Conservation (phyloP, 2,113 vertebrate species). For the Microcebus lehilahytsara region DNA sequence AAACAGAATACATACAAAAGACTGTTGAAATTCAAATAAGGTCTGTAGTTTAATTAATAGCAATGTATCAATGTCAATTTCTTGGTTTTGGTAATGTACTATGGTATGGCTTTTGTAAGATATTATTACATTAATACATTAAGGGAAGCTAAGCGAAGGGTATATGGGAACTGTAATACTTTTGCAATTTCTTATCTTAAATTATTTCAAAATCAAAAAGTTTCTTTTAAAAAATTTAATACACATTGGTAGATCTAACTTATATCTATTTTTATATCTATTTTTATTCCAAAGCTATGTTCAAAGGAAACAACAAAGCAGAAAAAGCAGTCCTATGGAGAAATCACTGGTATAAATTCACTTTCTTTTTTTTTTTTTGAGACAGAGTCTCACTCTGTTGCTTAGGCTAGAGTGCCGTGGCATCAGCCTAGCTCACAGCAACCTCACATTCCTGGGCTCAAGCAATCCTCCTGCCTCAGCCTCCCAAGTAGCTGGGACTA, state of each 20-base stretch:
- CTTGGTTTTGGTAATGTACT: neutral
- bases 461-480: too few species aligned
- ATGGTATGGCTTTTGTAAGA: neutral
- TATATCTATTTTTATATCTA: neutral
- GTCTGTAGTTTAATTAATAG: neutral
- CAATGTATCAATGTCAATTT: neutral
- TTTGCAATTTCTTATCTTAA: constrained; percentile 9
- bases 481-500: too few species aligned
- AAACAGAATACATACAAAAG: neutral
- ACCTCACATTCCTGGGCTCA: too few species aligned
- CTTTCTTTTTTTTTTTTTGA: neutral
- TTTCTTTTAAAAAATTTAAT: neutral
- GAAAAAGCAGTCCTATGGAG: neutral
- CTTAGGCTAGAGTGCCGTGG: too few species aligned
- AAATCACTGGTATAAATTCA: neutral
- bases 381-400: too few species aligned
- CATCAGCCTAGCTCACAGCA: too few species aligned
- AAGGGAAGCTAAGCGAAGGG: neutral
- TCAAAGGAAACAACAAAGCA: neutral
- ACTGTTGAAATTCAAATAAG: neutral
- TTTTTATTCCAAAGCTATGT: neutral
- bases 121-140: neutral
- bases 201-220: neutral
- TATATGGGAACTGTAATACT: neutral
- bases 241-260: neutral